Conservation (phyloP, 2,797 vertebrate genomes). For the Sardinella longiceps region DNA sequence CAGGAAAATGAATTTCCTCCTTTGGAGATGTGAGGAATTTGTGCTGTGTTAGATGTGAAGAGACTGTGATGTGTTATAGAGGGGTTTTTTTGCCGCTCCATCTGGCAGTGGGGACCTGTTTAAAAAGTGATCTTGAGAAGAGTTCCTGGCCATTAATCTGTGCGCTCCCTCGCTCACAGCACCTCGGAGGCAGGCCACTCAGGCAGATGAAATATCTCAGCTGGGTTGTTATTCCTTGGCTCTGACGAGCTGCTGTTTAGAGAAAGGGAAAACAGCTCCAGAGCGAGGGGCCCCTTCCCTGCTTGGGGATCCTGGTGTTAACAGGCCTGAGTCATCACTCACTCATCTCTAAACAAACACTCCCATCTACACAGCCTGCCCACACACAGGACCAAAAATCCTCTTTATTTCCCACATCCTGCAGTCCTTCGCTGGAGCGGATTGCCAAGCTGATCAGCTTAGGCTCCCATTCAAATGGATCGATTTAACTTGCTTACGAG, state of each 20-base stretch:
- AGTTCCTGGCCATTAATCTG: background rate
- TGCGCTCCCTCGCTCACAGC: background rate
- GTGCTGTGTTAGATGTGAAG: no score
- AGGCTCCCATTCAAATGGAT: background rate
- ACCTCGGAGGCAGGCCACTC: background rate
- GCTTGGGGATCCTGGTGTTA: background rate
- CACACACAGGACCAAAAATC: constrained; percentile 3
- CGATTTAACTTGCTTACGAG: background rate
- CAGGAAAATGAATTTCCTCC: background rate
- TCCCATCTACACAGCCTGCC: constrained; percentile 7
- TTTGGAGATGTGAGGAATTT: background rate
- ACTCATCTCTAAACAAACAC: constrained; percentile 37
- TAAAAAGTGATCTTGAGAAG: background rate
- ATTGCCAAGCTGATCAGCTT: background rate
- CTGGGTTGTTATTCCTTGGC: background rate
- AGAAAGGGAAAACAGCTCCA: background rate
- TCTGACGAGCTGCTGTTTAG: background rate
- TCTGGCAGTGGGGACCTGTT: background rate
- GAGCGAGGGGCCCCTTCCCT: background rate
- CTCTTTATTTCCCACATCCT: background rate
- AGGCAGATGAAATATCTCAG: background rate
- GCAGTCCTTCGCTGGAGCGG: background rate
- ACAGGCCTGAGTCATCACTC: constrained; percentile 23
- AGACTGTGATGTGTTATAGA: background rate
- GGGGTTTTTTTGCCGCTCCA: background rate